Evolutionary conservation across 2,797 vertebrate species (phyloP).

Genomic region (Aphelocoma californica): DNA sequence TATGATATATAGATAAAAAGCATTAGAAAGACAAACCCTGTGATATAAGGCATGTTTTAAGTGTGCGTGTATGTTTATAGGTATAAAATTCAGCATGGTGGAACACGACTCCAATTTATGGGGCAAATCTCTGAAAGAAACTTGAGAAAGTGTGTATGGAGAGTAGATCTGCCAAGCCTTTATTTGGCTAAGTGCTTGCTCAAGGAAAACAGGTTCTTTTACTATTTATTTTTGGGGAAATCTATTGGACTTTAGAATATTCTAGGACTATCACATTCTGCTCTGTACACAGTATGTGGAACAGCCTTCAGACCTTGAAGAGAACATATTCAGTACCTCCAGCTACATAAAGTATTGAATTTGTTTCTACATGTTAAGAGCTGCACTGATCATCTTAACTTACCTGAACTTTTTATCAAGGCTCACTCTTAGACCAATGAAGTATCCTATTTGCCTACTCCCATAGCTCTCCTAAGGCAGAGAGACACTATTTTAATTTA

Average conservation of each 20-base stretch:
- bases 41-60: background rate
- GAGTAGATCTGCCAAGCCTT: background rate
- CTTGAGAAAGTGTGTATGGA: background rate
- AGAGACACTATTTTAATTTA: background rate
- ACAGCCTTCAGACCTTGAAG: background rate
- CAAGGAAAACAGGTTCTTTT: background rate
- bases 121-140: background rate
- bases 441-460: constrained; percentile 67
- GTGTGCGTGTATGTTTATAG: background rate
- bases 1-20: background rate
- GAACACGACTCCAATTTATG: background rate
- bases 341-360: background rate
- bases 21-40: background rate
- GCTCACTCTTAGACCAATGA: constrained; percentile 86
- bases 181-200: background rate
- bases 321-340: background rate
- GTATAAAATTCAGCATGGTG: background rate
- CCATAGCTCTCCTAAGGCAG: constrained; percentile 41
- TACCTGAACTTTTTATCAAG: constrained; percentile 90
- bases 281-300: accelerated
- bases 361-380: background rate
- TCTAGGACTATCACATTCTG: background rate
- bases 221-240: background rate
- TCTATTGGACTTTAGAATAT: background rate
- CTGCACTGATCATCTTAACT: constrained; percentile 24